phyloP scores from a whole-genome alignment of 2,797 vertebrate genomes.

The Halcyon smyrnensis region DNA sequence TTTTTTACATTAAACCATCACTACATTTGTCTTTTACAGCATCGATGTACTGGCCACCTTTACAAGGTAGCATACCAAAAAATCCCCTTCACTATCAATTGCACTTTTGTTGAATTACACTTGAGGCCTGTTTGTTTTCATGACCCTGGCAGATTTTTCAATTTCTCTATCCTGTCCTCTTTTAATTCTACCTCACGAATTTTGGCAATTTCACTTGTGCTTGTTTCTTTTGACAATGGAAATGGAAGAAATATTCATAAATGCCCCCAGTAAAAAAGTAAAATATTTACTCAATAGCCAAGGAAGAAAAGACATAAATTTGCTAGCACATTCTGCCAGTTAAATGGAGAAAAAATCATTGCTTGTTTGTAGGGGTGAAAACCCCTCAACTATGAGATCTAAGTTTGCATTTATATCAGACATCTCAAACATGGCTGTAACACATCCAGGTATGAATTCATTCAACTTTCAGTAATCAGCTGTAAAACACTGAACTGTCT shows the following conservation, averaged over 20 bases:
- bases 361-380: neutral
- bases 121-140: neutral
- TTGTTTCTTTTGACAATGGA: neutral
- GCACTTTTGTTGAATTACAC: neutral
- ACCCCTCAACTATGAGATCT: neutral
- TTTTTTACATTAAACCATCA: accelerated
- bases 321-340: neutral
- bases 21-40: neutral
- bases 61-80: neutral
- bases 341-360: neutral
- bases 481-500: neutral
- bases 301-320: neutral
- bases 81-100: accelerated
- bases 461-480: neutral
- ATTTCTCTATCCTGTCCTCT: neutral
- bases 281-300: neutral
- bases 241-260: neutral
- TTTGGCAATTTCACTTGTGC: neutral
- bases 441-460: neutral
- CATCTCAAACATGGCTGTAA: neutral
- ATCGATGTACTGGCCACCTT: neutral
- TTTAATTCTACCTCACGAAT: neutral
- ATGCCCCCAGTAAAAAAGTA: neutral
- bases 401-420: neutral
- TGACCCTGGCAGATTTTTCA: neutral